A percentile compares a stretch with the other conserved stretches of the same genome.
These are phyloP conservation scores for Trissolcus basalis DNA, from an alignment of 1,140 invertebrate genomes.

Conservation along the genomic window DNA sequence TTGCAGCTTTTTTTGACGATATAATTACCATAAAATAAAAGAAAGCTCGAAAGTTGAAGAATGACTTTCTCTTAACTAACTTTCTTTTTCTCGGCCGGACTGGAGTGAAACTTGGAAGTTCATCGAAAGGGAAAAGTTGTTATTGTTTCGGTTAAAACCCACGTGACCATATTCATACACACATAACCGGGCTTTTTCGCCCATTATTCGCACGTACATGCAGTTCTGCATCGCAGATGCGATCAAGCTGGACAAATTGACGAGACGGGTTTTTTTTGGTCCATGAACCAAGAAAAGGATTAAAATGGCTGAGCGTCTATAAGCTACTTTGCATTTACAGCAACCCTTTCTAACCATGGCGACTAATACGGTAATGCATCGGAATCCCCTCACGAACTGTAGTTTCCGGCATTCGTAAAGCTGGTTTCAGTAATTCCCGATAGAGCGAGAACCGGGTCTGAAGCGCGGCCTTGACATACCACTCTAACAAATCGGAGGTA, in stretches of 20 bases:
- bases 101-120: slow-evolving; percentile 53
- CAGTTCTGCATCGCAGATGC: too few species aligned
- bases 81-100: slow-evolving; percentile 57
- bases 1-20: slow-evolving; percentile 1
- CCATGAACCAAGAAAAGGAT: slow-evolving; percentile 60
- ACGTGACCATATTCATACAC: slow-evolving; percentile 14
- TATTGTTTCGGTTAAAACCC: slow-evolving; percentile 45
- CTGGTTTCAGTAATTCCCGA: slow-evolving; percentile 75
- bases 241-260: too few species aligned
- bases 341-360: slow-evolving; percentile 72
- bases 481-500: slow-evolving; percentile 51
- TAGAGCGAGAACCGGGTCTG: slow-evolving; percentile 65
- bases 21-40: slow-evolving; percentile 29
- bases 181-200: too few species aligned
- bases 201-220: too few species aligned
- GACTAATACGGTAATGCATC: slow-evolving; percentile 76
- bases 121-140: slow-evolving; percentile 59
- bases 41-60: slow-evolving; percentile 46
- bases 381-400: slow-evolving; percentile 70
- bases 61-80: slow-evolving; percentile 62
- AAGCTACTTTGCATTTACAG: slow-evolving; percentile 74
- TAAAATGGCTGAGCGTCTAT: slow-evolving; percentile 68
- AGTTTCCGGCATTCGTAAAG: slow-evolving; percentile 74
- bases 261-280: slow-evolving; percentile 24
- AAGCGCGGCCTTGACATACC: slow-evolving; percentile 47